These are phyloP conservation scores for Zoanthus solanderi DNA, from an alignment of 92 coral and sea anemone genomes.

Conservation along the genomic window DNA sequence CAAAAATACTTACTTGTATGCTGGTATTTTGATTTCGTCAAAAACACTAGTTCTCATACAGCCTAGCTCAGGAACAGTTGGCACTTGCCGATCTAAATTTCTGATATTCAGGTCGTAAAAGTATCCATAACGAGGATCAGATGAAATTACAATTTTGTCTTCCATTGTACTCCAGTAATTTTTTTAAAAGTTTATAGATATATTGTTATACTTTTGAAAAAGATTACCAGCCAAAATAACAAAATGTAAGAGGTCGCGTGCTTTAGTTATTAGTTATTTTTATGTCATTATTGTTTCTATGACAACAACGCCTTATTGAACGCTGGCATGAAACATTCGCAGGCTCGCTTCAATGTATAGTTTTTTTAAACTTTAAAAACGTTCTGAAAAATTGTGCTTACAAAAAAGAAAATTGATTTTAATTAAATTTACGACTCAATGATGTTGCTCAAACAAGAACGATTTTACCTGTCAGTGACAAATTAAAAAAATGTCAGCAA, in stretches of 20 bases:
- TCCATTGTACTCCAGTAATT: slow-evolving; percentile 58
- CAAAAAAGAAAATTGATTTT: too few species aligned
- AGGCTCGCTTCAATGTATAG: neutral
- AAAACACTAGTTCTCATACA: slow-evolving; percentile 69
- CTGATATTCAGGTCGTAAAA: slow-evolving; percentile 63
- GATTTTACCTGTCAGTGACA: too few species aligned
- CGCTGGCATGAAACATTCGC: neutral
- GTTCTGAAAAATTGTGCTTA: too few species aligned
- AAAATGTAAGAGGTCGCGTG: slow-evolving; percentile 32
- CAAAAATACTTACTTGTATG: slow-evolving; percentile 86
- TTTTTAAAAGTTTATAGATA: neutral
- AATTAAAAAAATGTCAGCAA: too few species aligned
- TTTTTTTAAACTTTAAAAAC: too few species aligned
- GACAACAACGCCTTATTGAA: neutral
- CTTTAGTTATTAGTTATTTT: neutral
- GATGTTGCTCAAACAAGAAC: too few species aligned
- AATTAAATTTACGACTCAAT: too few species aligned
- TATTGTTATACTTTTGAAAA: neutral
- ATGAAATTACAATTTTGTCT: slow-evolving; percentile 64
- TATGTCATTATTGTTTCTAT: slow-evolving; percentile 9
- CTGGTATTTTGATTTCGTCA: slow-evolving; percentile 82
- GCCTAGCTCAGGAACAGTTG: slow-evolving; percentile 75
- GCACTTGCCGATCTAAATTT: slow-evolving; percentile 48
- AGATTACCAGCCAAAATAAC: neutral
- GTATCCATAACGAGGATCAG: slow-evolving; percentile 75